Evolutionary conservation across 2,113 vertebrate genomes (phyloP), one percentile per base, ranked within the genome.

Genomic region (Elephas maximus): DNA sequence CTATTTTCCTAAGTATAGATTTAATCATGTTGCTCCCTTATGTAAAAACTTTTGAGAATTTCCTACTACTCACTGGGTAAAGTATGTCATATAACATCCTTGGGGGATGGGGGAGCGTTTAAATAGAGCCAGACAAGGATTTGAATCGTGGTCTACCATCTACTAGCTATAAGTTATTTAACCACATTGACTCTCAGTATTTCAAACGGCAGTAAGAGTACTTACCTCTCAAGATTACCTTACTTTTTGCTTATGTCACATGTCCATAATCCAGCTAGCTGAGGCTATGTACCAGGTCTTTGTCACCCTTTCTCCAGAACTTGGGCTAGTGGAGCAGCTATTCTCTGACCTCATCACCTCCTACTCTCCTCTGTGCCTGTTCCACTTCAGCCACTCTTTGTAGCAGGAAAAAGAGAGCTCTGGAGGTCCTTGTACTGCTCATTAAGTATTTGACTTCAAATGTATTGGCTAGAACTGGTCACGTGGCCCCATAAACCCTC

Each of bases 1-100:
- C 18, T n/a, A 73, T 67, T 89, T 93, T 95, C 77, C 81, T 71
- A 84, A 96, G 93, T 93, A 92, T 90, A 96, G 80, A 96, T 84
- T 33, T 88, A 78, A 96, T 88, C 6, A 1, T 92, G 65, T 83
- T 92, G 45, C 41, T 90, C 45, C 24, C 60, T 92, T 74, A 51
- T 91, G 67, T 81, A 93, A 92, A 96, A 88, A 81, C 85, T 73
- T 95, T 94, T 90, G 77, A 90, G 77, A 71, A 67, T 69, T 95
- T 86, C 91, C 65, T 88, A 20, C 37, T 44, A 80, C 90, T 86
- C 65, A 73, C 88, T 95, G 92, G 91, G 65, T 87, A 93, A 93
- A 96, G 71, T 73, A 84, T 90, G 78, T 93, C 83, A 53, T 7
- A 24, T 71, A 41, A 85, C 63, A 33, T 92, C 60, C 11, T 91